Conservation (phyloP, 2,888 invertebrate genomes). For the Sarcophaga rosellei region DNA sequence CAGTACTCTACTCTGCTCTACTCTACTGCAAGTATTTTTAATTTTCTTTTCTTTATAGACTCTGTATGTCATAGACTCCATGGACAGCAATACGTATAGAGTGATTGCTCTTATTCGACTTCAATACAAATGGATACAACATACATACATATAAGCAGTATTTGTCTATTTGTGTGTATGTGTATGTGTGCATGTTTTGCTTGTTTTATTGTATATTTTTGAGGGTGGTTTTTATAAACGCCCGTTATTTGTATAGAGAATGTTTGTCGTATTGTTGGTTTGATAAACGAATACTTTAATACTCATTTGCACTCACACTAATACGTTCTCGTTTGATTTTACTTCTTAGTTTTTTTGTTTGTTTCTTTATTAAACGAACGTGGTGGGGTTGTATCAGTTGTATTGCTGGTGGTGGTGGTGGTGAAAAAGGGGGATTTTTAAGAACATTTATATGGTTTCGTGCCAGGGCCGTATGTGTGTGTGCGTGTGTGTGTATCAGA, state of each 20-base stretch:
- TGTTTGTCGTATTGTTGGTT: slow-evolving; percentile 44
- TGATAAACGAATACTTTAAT: background rate
- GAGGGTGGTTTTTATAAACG: slow-evolving; percentile 53
- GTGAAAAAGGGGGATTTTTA: slow-evolving; percentile 3
- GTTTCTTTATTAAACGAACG: too few relatives aligned
- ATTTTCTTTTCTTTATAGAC: too few relatives aligned
- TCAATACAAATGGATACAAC: too few relatives aligned
- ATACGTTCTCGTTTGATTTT: too few relatives aligned
- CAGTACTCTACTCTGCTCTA: background rate
- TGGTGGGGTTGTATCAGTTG: background rate
- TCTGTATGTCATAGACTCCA: too few relatives aligned
- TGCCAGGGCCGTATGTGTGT: slow-evolving; percentile 19
- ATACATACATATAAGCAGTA: too few relatives aligned
- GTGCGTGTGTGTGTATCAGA: background rate
- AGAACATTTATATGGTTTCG: slow-evolving; percentile 32
- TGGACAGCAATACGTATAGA: too few relatives aligned
- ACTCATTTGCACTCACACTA: background rate
- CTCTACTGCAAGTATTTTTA: background rate
- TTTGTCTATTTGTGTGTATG: too few relatives aligned
- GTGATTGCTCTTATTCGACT: too few relatives aligned
- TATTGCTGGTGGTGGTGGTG: background rate
- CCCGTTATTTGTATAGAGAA: slow-evolving; percentile 51
- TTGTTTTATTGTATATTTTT: slow-evolving; percentile 34
- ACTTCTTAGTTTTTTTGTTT: too few relatives aligned
- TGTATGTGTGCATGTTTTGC: slow-evolving; percentile 52